Evolutionary conservation across 2,113 vertebrate genomes (phyloP), one percentile per base, ranked within the genome.

Genomic region (Morphnarchus princeps): DNA sequence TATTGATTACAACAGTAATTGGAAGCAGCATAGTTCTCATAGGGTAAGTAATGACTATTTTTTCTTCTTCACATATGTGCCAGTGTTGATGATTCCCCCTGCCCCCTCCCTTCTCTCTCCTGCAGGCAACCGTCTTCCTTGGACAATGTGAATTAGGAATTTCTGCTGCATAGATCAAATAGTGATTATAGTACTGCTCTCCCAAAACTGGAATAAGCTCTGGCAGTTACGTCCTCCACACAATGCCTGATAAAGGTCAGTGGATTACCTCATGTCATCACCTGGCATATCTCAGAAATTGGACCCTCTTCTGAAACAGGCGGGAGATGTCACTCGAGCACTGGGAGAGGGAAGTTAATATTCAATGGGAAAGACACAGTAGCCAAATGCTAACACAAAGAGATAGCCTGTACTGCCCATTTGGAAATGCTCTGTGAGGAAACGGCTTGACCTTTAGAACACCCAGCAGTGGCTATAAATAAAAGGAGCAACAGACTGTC

Each of bases 1-100:
- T 96, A 97, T 95, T 91, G 96, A 97, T 95, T 96, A 94, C 86
- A 95, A 73, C 82, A 89, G 83, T 91, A 97, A 92, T 95, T 97
- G 95, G 96, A 95, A 95, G 89, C 89, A 97, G 83, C 94, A 82
- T 92, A 87, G 94, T 95, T 95, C 94, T 96, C 95, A 94, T 82
- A 96, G 94, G 80, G 92, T 89, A 96, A 95, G 83, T 97, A 96
- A 96, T 63, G 77, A 91, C 92, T 96, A 81, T 83, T 93, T 96
- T 88, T 95, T 57, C 82, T 94, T 91, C 87, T 91, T 94, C 96
- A 94, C 95, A 88, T 88, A 96, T 90, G 93, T 88, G 93, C 66
- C 92, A 90, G 93, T 54, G 95, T 61, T 93, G 92, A 96, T 82
- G 93, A 93, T 67, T 85, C 70, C 78, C 79, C 61, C 57, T 89